A percentile compares a stretch with the other conserved stretches of the same genome.
Evolutionary conservation across 2,113 vertebrate genomes (phyloP).

Genomic region (Setophaga coronata): DNA sequence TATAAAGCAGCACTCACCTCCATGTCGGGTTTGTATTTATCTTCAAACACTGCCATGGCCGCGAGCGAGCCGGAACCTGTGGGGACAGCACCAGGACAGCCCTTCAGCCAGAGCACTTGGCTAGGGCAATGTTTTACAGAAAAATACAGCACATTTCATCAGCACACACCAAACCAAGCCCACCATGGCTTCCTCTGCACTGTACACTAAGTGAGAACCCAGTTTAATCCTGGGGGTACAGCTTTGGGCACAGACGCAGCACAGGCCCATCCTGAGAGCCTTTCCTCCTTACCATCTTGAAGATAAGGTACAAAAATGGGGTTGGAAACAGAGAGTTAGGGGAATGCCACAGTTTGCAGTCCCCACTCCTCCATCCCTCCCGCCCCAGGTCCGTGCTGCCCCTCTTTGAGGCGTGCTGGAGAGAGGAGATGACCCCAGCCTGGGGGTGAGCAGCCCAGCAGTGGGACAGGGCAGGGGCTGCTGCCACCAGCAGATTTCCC

Average conservation of each 20-base stretch:
- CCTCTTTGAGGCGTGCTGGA: not conserved
- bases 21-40: slow-evolving; percentile 90
- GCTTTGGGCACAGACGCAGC: not conserved
- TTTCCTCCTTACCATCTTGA: not conserved
- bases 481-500: not conserved
- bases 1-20: slow-evolving; percentile 75
- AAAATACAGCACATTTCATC: not conserved
- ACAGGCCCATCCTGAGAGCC: not conserved
- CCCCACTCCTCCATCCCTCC: not conserved
- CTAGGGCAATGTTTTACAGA: not conserved
- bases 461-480: not conserved
- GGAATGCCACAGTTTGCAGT: not conserved
- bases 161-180: not conserved
- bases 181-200: not conserved
- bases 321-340: not conserved
- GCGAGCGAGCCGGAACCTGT: slow-evolving; percentile 94
- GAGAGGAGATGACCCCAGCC: not conserved
- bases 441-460: not conserved
- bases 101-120: not conserved
- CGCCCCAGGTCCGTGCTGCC: not conserved
- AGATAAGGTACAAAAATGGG: not conserved
- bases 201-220: not conserved
- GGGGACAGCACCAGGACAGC: slow-evolving; percentile 12
- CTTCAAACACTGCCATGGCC: slow-evolving; percentile 97
- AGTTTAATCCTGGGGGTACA: not conserved